A percentile compares a stretch with the other conserved stretches of the same genome.
These are phyloP conservation scores for Sicus ferrugineus DNA, from an alignment of 2,888 invertebrate genomes.

Conservation along the genomic window DNA sequence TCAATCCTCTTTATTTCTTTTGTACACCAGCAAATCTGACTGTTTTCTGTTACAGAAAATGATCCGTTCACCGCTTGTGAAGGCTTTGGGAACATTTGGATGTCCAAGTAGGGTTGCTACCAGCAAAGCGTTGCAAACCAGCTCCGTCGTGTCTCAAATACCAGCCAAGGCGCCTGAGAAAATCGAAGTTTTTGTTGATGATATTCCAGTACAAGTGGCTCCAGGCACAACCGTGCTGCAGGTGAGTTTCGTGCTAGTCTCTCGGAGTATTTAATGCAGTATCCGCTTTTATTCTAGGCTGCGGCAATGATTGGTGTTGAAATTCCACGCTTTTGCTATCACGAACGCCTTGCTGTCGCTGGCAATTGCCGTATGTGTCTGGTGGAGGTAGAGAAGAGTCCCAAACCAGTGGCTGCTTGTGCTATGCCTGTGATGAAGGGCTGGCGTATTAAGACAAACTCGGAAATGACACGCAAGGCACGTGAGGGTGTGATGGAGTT, in stretches of 20 bases:
- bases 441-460: conserved; percentile 98
- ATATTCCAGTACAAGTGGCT: conserved; percentile 89
- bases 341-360: conserved; percentile 96
- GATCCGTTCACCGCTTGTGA: conserved; percentile 79
- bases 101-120: conserved; percentile 62
- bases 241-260: conserved; percentile 66
- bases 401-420: conserved; percentile 98
- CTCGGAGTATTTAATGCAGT: not conserved
- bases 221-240: conserved; percentile 97
- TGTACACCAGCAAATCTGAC: conserved; percentile 10
- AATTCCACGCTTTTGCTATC: conserved; percentile 99
- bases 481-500: conserved; percentile 97
- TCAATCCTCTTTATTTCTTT: not conserved
- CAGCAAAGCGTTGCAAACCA: conserved; percentile 65
- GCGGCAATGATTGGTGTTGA: conserved; percentile 95
- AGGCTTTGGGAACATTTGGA: conserved; percentile 69
- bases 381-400: conserved; percentile 98
- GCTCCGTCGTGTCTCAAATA: conserved; percentile 64
- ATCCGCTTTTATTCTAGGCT: conserved; percentile 70
- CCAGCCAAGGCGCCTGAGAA: conserved; percentile 73
- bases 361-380: conserved; percentile 99
- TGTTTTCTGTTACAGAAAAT: conserved; percentile 52
- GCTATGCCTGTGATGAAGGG: conserved; percentile 99
- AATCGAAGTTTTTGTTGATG: conserved; percentile 97
- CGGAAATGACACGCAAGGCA: conserved; percentile 85